These are phyloP conservation scores for Drosophila meridiana DNA, from an alignment of 2,888 invertebrate species.

Conservation along the genomic window DNA sequence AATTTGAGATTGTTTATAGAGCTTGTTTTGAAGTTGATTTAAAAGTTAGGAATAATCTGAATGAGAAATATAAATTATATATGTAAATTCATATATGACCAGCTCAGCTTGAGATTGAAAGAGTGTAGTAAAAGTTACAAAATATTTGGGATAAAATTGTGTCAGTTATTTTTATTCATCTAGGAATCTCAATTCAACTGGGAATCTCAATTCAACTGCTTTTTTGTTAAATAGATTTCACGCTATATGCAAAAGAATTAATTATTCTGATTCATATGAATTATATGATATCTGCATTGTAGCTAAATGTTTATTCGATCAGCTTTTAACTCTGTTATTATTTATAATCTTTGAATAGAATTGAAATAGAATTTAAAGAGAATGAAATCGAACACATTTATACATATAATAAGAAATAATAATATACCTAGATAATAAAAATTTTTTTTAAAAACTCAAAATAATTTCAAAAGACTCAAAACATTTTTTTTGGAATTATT, in stretches of 20 bases:
- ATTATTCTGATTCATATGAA: background rate
- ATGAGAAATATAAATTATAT: background rate
- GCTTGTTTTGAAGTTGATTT: background rate
- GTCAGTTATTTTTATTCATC: too few relatives aligned
- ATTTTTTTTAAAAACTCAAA: too few relatives aligned
- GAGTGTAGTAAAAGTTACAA: background rate
- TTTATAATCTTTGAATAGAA: background rate
- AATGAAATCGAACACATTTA: too few relatives aligned
- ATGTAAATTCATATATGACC: background rate
- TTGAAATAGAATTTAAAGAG: too few relatives aligned
- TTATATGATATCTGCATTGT: background rate
- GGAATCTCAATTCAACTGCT: too few relatives aligned
- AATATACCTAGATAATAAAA: too few relatives aligned
- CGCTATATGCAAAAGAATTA: background rate
- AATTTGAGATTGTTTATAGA: background rate
- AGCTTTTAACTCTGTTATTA: background rate
- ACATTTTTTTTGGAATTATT: too few relatives aligned
- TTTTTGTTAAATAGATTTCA: background rate
- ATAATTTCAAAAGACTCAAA: too few relatives aligned
- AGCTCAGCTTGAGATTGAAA: too few relatives aligned
- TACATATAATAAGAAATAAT: too few relatives aligned
- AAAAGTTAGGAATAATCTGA: background rate
- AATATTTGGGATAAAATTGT: background rate
- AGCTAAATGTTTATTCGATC: background rate
- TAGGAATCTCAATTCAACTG: too few relatives aligned